Percentiles rank a stretch among this genome's conserved stretches.
Conservation (phyloP, 2,113 vertebrate genomes). For the Menura novaehollandiae region DNA sequence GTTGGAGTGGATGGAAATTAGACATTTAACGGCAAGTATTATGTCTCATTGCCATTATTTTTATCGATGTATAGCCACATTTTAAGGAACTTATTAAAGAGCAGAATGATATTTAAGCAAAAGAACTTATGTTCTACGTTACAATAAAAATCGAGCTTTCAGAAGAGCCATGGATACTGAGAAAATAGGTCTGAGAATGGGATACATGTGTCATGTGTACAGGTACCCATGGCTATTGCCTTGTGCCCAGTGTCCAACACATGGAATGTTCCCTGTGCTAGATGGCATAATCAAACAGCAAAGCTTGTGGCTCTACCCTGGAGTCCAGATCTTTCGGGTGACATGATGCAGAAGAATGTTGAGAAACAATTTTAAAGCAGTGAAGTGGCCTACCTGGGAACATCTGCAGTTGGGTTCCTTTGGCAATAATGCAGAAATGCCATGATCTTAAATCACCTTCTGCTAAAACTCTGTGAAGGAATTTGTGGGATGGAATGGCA, state of each 20-base stretch:
- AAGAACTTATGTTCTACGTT: background rate
- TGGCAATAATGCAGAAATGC: background rate
- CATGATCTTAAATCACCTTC: background rate
- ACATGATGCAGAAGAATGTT: background rate
- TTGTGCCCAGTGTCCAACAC: background rate
- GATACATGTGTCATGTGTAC: background rate
- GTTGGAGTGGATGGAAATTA: background rate
- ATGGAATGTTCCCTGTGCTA: background rate
- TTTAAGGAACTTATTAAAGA: background rate
- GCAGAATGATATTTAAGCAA: background rate
- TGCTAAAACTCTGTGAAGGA: background rate
- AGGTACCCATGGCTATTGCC: fast-evolving
- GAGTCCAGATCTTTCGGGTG: background rate
- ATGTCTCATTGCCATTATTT: background rate
- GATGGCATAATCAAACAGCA: fast-evolving
- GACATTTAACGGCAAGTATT: background rate
- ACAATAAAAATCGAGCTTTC: background rate
- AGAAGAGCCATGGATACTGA: background rate
- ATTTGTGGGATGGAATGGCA: background rate
- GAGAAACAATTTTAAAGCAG: background rate
- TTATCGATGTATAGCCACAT: background rate
- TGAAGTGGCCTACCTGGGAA: background rate
- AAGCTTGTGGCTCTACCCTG: background rate
- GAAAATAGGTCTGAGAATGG: background rate
- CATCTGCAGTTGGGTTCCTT: background rate